Base-by-base conservation (phyloP, 2,113 vertebrate genomes). In the Balaenoptera acutorostrata region DNA sequence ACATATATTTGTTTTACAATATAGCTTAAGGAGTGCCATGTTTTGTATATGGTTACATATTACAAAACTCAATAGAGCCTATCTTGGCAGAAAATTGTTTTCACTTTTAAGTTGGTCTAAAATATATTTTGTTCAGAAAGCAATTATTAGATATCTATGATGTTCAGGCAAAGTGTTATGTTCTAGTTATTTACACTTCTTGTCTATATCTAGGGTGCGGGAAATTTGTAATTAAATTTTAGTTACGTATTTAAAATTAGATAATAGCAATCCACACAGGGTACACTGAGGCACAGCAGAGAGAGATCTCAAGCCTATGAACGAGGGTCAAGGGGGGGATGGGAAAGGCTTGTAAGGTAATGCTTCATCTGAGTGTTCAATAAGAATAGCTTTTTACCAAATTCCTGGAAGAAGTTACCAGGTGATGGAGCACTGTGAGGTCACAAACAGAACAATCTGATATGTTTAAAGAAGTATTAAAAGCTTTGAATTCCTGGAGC, bases 251-350 rank as follows among this genome's bases (percentile, higher is more conserved):
- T 93, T 96, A 61, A 81, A 77, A 75, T 18, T 46, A 12, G 33
- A 25, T 59, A 64, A 52, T 46, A 66, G 14, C 33, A 57, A 15
- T 21, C 23, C 2, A 46, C 17, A 20, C 2, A 36, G 21, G 3
- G 3, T 69, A 61, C 6, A 39, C 41, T n/a, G 33, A 90, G 13
- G 31, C 52, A 87, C 12, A 69, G 21, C 31, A 39, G 41, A 81
- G 17, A 18, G 18, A 64, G 12, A 89, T 13, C 10, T 13, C 10
- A 80, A 39, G 18, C 12, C n/a, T 68, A 17, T 59, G 15, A 78
- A 11, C 6, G 39, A n/a, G 8, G 5, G 5, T 0, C 36, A 55
- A 11, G 20, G 4, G 3, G 3, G 27, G 0, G 3, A n/a, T 27
- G 33, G 33, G 10, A 57, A 59, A 69, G 2, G 0, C 0, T 57